Conservation (phyloP, 2,797 vertebrate genomes). For the Chrysocyon brachyurus region DNA sequence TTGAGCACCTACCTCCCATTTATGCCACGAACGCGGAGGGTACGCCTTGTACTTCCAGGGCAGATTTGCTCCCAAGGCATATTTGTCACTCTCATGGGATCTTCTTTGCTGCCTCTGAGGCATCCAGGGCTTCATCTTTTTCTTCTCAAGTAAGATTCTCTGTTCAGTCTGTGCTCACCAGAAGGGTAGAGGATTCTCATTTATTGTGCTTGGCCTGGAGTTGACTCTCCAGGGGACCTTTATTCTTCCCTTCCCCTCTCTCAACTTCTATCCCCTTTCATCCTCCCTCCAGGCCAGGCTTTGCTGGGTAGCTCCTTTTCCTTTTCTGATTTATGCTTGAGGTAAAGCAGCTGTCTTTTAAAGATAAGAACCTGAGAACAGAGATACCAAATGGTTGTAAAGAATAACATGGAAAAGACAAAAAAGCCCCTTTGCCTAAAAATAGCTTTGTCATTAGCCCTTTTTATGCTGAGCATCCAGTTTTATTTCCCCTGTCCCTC, state of each 20-base stretch:
- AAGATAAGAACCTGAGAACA: constrained; percentile 77
- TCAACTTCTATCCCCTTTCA: not conserved
- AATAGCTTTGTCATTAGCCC: constrained; percentile 11
- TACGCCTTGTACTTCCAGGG: not conserved
- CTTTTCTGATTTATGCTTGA: constrained; percentile 80
- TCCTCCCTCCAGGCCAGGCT: not conserved
- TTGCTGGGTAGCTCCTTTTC: not conserved
- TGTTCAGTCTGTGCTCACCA: not conserved
- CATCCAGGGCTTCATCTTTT: rapidly evolving
- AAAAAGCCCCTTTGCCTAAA: constrained; percentile 5
- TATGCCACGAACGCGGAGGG: not conserved
- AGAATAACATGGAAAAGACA: constrained; percentile 32
- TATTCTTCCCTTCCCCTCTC: not conserved
- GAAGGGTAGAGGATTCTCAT: not conserved
- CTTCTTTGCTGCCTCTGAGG: not conserved
- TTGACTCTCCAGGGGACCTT: not conserved
- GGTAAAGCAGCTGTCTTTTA: constrained; percentile 73
- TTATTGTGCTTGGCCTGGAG: not conserved
- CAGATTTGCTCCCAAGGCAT: not conserved
- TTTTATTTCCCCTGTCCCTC: not conserved
- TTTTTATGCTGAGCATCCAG: not conserved
- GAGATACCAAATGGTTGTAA: not conserved
- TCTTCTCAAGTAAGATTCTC: not conserved
- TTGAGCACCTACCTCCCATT: constrained; percentile 82
- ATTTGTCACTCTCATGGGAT: not conserved